phyloP scores from a whole-genome alignment of 1,140 invertebrate species.

The Ectropis grisescens region DNA sequence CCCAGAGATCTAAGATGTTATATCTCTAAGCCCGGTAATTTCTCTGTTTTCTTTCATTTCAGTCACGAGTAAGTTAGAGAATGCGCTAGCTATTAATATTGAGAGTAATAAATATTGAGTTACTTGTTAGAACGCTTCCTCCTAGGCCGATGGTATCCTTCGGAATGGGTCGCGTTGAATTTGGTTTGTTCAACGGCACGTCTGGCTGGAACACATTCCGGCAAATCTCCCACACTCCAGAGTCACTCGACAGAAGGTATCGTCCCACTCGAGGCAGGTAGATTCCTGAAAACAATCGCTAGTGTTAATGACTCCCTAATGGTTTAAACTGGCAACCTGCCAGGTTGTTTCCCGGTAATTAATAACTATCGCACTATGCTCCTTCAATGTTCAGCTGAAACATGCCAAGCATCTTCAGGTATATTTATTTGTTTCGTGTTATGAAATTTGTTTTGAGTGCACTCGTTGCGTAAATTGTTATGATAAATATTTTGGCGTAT shows the following conservation, averaged over 20 bases:
- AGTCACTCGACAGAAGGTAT: slow-evolving; percentile 74
- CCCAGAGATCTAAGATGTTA: no score
- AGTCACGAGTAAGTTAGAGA: no score
- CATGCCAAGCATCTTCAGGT: background rate
- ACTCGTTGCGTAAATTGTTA: no score
- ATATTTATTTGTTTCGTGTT: no score
- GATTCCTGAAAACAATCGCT: slow-evolving; percentile 64
- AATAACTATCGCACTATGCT: background rate
- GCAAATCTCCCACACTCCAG: slow-evolving; percentile 80
- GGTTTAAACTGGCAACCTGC: background rate
- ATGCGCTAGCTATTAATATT: no score
- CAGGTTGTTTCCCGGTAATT: background rate
- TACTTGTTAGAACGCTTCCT: slow-evolving; percentile 37
- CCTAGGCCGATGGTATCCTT: slow-evolving; percentile 23
- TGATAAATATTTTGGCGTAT: no score
- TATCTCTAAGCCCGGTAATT: no score
- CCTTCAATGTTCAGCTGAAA: background rate
- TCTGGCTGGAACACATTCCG: slow-evolving; percentile 46
- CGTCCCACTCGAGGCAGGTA: slow-evolving; percentile 59
- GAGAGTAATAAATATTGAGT: no score
- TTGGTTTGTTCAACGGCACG: slow-evolving; percentile 12
- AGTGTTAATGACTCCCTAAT: background rate
- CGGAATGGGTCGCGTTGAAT: slow-evolving; percentile 13
- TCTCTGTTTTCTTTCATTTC: no score
- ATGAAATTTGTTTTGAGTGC: no score